Percentiles rank a stretch among this genome's conserved stretches.
Evolutionary conservation across 2,797 vertebrate genomes (phyloP).

Genomic region (Merluccius polli): DNA sequence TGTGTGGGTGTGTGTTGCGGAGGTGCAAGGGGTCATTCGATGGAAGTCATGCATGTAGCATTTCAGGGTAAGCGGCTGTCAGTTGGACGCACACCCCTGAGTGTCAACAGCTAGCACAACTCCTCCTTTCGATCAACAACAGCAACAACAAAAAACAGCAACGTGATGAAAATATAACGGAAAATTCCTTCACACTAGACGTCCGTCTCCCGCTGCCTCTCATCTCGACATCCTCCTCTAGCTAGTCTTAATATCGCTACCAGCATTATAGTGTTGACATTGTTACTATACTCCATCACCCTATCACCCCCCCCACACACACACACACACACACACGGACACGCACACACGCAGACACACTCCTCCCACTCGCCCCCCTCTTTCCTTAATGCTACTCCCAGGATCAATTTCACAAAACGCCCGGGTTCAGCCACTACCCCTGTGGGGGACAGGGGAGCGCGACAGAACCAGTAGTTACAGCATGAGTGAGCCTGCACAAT

Average conservation of each 20-base stretch:
- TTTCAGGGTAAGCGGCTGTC: not conserved
- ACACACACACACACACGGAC: too few species aligned
- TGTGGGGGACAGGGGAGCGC: not conserved
- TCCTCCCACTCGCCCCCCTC: not conserved
- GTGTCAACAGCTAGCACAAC: too few species aligned
- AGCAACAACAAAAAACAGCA: not conserved
- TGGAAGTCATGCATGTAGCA: constrained; percentile 13
- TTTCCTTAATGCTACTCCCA: not conserved
- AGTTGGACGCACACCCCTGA: not conserved
- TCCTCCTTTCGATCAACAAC: too few species aligned
- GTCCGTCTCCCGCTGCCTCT: too few species aligned
- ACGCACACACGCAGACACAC: too few species aligned
- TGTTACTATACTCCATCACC: too few species aligned
- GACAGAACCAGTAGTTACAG: not conserved
- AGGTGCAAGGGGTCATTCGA: constrained; percentile 4
- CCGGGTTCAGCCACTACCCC: not conserved
- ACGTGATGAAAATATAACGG: not conserved
- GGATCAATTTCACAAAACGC: too few species aligned
- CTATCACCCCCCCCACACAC: too few species aligned
- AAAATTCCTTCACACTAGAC: not conserved
- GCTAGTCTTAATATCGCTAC: not conserved
- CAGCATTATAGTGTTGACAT: not conserved
- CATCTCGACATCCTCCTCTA: too few species aligned
- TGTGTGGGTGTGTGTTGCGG: not conserved
- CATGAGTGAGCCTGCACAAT: not conserved